Evolutionary conservation across 64 coral and sea anemone genomes (phyloP), one percentile per base, ranked within the genome.

Genomic region (Pachyseris speciosa): DNA sequence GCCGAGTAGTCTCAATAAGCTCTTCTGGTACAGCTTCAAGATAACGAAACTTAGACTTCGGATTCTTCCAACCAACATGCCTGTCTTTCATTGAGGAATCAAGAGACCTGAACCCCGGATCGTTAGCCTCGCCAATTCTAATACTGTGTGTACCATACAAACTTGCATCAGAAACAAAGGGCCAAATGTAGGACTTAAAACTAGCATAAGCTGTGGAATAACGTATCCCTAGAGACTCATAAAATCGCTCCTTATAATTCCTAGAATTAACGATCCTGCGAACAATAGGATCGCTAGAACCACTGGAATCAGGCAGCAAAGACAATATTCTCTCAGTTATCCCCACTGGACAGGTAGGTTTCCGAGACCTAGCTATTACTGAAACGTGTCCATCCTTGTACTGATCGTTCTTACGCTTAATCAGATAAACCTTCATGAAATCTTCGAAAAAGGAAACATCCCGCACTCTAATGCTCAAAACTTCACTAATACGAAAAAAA

Each of bases 341-440:
- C 15, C 32, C 47, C 17, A 75, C 70, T 13, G 69, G 69, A 25
- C 69, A 88, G 2, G 70, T 88, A 40, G 34, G 27, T 9, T 76
- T 61, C 9, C 33, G 28, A 15, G 80, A 85, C 25, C 80, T 85
- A 4, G 63, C 67, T 49, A 91, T 11, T 4, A 87, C 51, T 4
- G 66, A 73, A 10, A 48, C 43, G 37, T 91, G 87, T 2, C 69
- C 86, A 1, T 88, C 32, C 19, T 48, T 88, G 24, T 88, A 63
- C 53, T 88, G 86, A 63, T 88, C 86, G 9, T 75, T 88, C 20
- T 88, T 88, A 15, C 86, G 49, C 51, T 75, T 76, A 41, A 4
- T 59, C 26, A 88, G n/a, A 75, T 37, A 25, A 22, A 87, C 42
- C 22, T 34, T 53, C 85, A 87, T 87, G 49, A 57, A 69, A 31